Evolutionary conservation across 37 sponge, comb jelly and placozoan genomes (phyloP).

Genomic region (Theonella swinhoei): DNA sequence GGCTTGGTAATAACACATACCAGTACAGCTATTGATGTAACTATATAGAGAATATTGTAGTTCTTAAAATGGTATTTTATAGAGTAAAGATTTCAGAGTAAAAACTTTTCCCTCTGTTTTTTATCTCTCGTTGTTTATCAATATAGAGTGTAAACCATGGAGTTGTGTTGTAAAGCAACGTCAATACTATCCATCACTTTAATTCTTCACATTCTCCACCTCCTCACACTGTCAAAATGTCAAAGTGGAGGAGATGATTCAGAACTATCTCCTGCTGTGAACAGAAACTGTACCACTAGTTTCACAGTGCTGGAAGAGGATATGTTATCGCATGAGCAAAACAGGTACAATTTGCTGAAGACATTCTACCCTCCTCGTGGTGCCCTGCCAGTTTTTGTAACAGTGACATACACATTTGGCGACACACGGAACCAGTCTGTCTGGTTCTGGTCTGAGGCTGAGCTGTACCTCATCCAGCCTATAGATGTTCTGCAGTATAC

Average conservation of each 20-base stretch:
- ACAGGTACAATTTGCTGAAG: slow-evolving; percentile 8
- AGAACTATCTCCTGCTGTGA: too few species aligned
- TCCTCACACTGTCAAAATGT: not conserved
- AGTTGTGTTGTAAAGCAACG: too few species aligned
- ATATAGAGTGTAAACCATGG: too few species aligned
- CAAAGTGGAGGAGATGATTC: not conserved
- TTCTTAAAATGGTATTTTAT: too few species aligned
- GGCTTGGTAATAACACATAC: too few species aligned
- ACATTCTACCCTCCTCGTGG: slow-evolving; percentile 27
- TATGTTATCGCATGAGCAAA: not conserved
- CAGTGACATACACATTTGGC: slow-evolving; percentile 9
- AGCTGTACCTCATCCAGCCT: slow-evolving; percentile 38
- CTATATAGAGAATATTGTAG: too few species aligned
- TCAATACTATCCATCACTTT: too few species aligned
- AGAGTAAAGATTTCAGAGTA: too few species aligned
- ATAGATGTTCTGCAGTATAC: slow-evolving; percentile 40
- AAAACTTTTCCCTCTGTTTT: too few species aligned
- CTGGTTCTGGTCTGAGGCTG: slow-evolving; percentile 41
- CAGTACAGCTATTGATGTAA: too few species aligned
- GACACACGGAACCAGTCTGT: not conserved
- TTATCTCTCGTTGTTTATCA: too few species aligned
- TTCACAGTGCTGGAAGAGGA: slow-evolving; percentile 4
- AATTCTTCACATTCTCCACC: not conserved
- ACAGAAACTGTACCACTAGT: not conserved
- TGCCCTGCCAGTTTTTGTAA: slow-evolving; percentile 32